A percentile compares a stretch with the other conserved stretches of the same genome.
Evolutionary conservation across 2,113 vertebrate genomes (phyloP).

Genomic region (Chrysochloris asiatica): DNA sequence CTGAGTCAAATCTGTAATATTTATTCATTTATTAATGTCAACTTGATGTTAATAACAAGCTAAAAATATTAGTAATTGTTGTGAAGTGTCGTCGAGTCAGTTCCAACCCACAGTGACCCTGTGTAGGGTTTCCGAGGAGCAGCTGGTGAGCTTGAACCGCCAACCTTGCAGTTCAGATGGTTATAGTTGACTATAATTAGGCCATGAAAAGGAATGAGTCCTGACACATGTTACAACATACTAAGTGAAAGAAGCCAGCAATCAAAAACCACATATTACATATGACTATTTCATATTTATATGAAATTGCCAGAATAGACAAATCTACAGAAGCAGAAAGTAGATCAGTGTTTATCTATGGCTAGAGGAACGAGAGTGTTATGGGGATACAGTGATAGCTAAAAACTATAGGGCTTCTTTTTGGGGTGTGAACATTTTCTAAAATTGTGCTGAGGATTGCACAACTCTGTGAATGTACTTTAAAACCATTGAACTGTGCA

Average conservation of each 20-base stretch:
- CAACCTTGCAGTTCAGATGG: no score
- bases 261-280: no score
- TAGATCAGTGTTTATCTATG: neutral
- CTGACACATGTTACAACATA: neutral
- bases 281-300: neutral
- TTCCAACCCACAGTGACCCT: no score
- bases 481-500: neutral
- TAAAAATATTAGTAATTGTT: no score
- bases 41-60: neutral
- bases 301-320: neutral
- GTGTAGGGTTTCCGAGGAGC: no score
- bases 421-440: neutral
- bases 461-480: neutral
- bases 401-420: neutral
- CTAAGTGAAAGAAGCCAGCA: neutral
- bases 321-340: neutral
- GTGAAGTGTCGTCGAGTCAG: no score
- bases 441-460: neutral
- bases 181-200: no score
- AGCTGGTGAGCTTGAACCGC: no score
- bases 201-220: neutral
- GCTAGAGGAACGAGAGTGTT: neutral
- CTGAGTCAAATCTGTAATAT: neutral
- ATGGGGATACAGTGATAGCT: neutral
- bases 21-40: conserved; percentile 5